Conservation (phyloP, 2,888 invertebrate genomes). For the Parasteatoda lunata region DNA sequence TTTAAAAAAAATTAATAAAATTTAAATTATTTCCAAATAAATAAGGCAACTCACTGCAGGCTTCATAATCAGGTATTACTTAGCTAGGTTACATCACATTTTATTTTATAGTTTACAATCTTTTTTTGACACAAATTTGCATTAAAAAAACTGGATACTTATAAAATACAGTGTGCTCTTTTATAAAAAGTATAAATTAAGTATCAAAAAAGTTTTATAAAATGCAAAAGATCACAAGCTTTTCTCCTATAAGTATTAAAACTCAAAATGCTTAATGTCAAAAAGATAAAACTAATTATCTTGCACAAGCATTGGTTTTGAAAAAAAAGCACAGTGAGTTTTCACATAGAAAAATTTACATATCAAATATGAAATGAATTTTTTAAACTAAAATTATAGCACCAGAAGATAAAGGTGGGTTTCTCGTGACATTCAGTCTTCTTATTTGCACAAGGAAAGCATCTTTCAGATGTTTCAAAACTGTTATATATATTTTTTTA, state of each 20-base stretch:
- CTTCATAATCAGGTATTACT: background rate
- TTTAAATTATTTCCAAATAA: background rate
- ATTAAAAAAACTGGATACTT: conserved; percentile 36
- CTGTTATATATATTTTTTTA: background rate
- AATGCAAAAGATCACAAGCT: conserved; percentile 63
- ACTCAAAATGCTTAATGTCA: conserved; percentile 62
- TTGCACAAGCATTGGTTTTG: conserved; percentile 62
- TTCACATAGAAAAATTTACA: conserved; percentile 33
- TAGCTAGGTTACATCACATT: conserved; percentile 3
- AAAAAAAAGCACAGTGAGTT: conserved; percentile 42
- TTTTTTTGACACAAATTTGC: conserved; percentile 28
- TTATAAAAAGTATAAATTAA: conserved; percentile 63
- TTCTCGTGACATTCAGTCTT: background rate
- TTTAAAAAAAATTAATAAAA: background rate
- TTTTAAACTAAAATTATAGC: conserved; percentile 29
- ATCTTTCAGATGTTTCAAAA: background rate
- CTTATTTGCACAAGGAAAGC: background rate
- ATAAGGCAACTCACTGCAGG: background rate
- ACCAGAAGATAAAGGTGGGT: conserved; percentile 35
- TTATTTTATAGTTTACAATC: background rate
- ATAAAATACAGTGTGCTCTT: conserved; percentile 57
- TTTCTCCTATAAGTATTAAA: conserved; percentile 32
- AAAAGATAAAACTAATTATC: conserved; percentile 63
- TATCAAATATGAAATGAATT: background rate
- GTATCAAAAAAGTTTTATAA: conserved; percentile 64